A percentile compares a stretch with the other conserved stretches of the same genome.
Conservation (phyloP, 2,888 invertebrate genomes). For the Amphipoea oculea region DNA sequence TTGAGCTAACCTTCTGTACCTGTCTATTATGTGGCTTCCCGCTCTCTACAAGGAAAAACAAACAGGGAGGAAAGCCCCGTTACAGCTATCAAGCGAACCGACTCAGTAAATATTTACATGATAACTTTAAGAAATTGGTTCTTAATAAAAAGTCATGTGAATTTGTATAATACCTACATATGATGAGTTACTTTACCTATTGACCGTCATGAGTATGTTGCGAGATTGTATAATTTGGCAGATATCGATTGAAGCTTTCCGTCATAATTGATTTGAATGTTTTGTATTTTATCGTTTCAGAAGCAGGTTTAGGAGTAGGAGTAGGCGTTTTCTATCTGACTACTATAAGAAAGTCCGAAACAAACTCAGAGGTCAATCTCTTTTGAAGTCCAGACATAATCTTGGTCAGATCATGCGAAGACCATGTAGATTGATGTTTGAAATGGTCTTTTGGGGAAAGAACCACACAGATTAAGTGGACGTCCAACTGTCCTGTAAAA, state of each 20-base stretch:
- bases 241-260: background rate
- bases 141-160: constrained; percentile 44
- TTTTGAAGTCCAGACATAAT: background rate
- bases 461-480: background rate
- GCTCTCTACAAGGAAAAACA: constrained; percentile 76
- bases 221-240: background rate
- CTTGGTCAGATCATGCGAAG: background rate
- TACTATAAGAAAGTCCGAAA: background rate
- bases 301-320: background rate
- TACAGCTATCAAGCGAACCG: constrained; percentile 76
- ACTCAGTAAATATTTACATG: constrained; percentile 77
- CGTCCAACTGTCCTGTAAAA: background rate
- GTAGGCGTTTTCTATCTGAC: background rate
- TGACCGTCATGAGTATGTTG: background rate
- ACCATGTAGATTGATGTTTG: background rate
- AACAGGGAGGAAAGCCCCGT: constrained; percentile 76
- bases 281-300: background rate
- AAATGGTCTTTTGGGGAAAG: background rate
- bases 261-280: background rate
- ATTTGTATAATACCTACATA: constrained; percentile 20
- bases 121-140: constrained; percentile 64
- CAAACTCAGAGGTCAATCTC: background rate
- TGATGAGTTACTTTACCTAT: constrained; percentile 34
- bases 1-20: background rate
- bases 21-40: constrained; percentile 45